Evolutionary conservation across 1,140 invertebrate genomes (phyloP).

Genomic region (Streblospio benedicti): DNA sequence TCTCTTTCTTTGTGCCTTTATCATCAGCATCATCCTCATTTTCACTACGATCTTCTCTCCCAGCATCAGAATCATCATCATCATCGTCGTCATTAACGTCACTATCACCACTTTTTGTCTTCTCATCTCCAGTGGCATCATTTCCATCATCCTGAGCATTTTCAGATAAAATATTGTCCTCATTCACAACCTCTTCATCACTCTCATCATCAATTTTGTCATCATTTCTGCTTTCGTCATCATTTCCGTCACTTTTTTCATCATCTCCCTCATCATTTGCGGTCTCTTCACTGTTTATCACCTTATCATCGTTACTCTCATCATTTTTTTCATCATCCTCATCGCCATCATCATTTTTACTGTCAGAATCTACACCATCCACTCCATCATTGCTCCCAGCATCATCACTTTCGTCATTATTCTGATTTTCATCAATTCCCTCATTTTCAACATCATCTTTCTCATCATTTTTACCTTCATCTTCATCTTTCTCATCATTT

Average conservation of each 20-base stretch:
- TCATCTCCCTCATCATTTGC: too few species aligned
- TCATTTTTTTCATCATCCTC: neutral
- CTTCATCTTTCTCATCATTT: neutral
- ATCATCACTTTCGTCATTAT: neutral
- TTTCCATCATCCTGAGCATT: neutral
- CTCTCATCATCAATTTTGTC: neutral
- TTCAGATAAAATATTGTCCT: neutral
- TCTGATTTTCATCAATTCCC: neutral
- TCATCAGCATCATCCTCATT: neutral
- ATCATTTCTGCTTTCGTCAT: neutral
- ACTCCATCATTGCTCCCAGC: neutral
- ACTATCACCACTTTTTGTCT: neutral
- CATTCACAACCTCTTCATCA: neutral
- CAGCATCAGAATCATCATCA: neutral
- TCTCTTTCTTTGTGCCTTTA: too few species aligned
- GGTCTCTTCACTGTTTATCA: neutral
- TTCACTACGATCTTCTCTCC: neutral
- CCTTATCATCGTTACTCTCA: neutral
- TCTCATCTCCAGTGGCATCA: neutral
- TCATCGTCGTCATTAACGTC: neutral
- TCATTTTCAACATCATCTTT: neutral
- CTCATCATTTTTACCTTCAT: neutral
- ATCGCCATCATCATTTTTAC: neutral
- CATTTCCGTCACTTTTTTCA: neutral
- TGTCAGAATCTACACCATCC: neutral